Base-by-base conservation (phyloP, 2,888 invertebrate genomes). In the Thera obeliscata region DNA sequence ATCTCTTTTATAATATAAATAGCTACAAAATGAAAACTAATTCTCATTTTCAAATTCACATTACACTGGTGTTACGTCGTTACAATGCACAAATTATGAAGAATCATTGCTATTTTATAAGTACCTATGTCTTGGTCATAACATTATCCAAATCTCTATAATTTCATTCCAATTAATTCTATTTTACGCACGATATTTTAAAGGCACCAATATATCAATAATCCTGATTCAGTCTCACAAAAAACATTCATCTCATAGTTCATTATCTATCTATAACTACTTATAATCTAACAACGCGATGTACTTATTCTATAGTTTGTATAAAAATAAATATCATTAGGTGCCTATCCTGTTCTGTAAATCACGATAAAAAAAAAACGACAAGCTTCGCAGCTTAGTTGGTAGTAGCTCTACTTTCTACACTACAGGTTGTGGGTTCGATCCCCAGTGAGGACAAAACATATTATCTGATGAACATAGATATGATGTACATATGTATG, bases 141-240 rank as follows among this genome's bases (percentile, higher is more conserved):
- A 48, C 11, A 11, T 49, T 12, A 49, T 11, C 9, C 3, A 35
- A 11, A 0, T 55, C 43, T 54, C 5, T 12, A 48, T 33, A 56
- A 4, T 41, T 60, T 62, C 46, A 58, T 43, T 62, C 61, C 52
- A 54, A 59, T 49, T 46, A 2, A 9, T 46, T 46, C 6, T 46
- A 9, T 46, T 46, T 46, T 9, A 9, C 9, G 9, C 9, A 46
- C 41, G 7, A 41, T 2, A 4, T 41, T 41, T 41, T 41, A 41
- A 5, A 46, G 43, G 43, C 43, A 46, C 43, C 9, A 46, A 46
- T 8, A 9, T 41, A 49, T 50, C 8, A 50, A 64, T 12, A 67
- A 67, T 33, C 33, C 36, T 61, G 46, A 58, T 48, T 71, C 70
- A 73, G 72, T 73, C 71, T 69, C 69, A 54, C 69, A 12, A 65